phyloP scores from a whole-genome alignment of 2,797 vertebrate species.

The Anguilla anguilla region DNA sequence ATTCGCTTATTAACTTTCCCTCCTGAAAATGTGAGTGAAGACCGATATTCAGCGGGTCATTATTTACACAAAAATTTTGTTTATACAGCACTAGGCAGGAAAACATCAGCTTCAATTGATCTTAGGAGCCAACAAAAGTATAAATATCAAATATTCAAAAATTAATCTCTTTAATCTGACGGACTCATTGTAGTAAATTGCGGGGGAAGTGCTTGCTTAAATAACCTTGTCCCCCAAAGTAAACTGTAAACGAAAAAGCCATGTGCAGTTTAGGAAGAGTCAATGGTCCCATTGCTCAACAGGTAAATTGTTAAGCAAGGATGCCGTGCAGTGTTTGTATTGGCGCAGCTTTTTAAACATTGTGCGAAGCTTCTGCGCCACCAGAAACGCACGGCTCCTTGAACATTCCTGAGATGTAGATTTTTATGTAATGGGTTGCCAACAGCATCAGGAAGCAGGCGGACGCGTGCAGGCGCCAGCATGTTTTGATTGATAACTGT shows the following conservation, averaged over 20 bases:
- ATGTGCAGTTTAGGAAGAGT: background rate
- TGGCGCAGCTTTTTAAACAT: background rate
- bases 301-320: background rate
- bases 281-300: background rate
- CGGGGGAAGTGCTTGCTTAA: background rate
- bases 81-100: background rate
- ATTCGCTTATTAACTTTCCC: slow-evolving; percentile 3
- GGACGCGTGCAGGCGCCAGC: background rate
- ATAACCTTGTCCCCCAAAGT: background rate
- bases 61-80: background rate
- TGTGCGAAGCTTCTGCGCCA: background rate
- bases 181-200: background rate
- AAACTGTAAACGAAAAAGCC: background rate
- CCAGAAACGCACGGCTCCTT: background rate
- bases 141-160: background rate
- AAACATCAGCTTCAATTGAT: background rate
- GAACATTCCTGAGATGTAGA: background rate
- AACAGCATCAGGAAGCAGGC: background rate
- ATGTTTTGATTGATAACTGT: background rate
- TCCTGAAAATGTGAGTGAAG: background rate
- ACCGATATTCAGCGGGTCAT: background rate
- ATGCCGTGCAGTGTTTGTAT: background rate
- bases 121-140: background rate
- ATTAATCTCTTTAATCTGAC: background rate
- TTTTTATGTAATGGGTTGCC: background rate